phyloP scores from a whole-genome alignment of 1,140 invertebrate genomes.

The Drosophila biarmipes region DNA sequence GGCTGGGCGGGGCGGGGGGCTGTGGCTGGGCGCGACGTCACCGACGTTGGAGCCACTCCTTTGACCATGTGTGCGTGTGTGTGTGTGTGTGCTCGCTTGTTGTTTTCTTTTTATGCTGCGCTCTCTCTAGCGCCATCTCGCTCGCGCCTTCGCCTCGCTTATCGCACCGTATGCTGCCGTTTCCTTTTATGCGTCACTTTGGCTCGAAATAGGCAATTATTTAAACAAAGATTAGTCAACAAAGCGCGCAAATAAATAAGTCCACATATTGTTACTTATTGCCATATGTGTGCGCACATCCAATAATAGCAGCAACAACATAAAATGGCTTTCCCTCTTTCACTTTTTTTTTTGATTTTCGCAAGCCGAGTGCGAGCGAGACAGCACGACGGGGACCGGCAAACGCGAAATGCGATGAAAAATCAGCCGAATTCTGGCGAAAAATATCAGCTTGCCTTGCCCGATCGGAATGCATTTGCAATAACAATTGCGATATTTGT shows the following conservation, averaged over 20 bases:
- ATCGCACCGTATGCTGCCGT: slow-evolving; percentile 34
- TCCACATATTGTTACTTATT: slow-evolving; percentile 51
- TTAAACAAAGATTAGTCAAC: slow-evolving; percentile 76
- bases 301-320: slow-evolving; percentile 6
- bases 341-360: slow-evolving; percentile 19
- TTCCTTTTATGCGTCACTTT: slow-evolving; percentile 67
- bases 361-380: slow-evolving; percentile 15
- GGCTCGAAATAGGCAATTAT: slow-evolving; percentile 72
- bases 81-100: slow-evolving; percentile 13
- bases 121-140: slow-evolving; percentile 18
- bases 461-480: slow-evolving; percentile 17
- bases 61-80: slow-evolving; percentile 50
- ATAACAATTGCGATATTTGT: slow-evolving; percentile 21
- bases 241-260: slow-evolving; percentile 57
- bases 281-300: slow-evolving; percentile 56
- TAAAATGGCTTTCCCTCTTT: slow-evolving; percentile 18
- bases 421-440: slow-evolving; percentile 9
- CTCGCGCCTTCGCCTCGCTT: slow-evolving; percentile 38
- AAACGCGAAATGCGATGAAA: slow-evolving; percentile 7
- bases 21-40: slow-evolving; percentile 58
- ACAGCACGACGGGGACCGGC: slow-evolving; percentile 12
- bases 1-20: slow-evolving; percentile 16
- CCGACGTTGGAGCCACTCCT: slow-evolving; percentile 64
- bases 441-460: slow-evolving; percentile 16
- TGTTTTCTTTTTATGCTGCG: slow-evolving; percentile 66